phyloP scores from a whole-genome alignment of 2,113 vertebrate genomes.

The Naja naja region DNA sequence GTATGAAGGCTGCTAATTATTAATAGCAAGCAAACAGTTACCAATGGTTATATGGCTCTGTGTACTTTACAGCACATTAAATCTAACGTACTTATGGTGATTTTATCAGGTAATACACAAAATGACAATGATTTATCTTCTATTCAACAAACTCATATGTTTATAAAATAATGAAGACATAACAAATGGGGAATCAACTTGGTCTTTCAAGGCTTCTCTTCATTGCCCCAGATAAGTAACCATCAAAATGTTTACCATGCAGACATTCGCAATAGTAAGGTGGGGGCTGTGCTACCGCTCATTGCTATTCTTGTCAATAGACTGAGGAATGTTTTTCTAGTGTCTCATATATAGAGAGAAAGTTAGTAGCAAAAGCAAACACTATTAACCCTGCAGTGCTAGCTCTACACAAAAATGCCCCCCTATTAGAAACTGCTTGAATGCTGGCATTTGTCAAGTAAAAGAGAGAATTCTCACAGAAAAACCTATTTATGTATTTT shows the following conservation, averaged over 20 bases:
- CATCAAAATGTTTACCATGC: background rate
- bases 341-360: too few species aligned
- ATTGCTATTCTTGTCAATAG: background rate
- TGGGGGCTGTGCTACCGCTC: too few species aligned
- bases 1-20: constrained; percentile 68
- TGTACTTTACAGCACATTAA: constrained; percentile 68
- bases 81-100: constrained; percentile 52
- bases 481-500: background rate
- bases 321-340: background rate
- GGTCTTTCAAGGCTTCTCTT: background rate
- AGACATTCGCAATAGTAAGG: background rate
- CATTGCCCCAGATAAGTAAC: background rate
- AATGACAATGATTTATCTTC: constrained; percentile 29
- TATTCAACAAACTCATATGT: constrained; percentile 37
- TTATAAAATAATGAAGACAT: constrained; percentile 18
- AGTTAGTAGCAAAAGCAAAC: background rate
- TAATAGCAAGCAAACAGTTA: constrained; percentile 73
- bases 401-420: background rate
- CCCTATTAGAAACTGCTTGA: background rate
- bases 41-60: constrained; percentile 60
- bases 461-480: background rate
- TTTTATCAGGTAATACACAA: constrained; percentile 42
- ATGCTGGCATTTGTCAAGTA: background rate
- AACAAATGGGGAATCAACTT: constrained; percentile 24
- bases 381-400: background rate